These are phyloP conservation scores for Eurois occulta DNA, from an alignment of 2,888 invertebrate species.

Conservation along the genomic window DNA sequence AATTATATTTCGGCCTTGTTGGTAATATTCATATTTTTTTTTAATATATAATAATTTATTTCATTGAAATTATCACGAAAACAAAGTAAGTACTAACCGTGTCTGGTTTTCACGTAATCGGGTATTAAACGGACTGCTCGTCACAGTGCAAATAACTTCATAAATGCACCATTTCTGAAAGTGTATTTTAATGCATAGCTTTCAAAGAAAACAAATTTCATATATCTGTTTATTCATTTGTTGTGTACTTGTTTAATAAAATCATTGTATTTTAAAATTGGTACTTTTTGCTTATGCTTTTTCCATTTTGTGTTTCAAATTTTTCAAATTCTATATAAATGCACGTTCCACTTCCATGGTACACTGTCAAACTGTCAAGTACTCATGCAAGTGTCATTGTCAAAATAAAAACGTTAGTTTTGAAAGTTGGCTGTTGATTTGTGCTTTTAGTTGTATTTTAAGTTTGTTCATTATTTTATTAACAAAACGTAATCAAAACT, in stretches of 20 bases:
- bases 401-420: constrained; percentile 50
- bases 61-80: background rate
- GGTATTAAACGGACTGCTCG: no score
- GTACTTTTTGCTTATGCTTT: background rate
- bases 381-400: background rate
- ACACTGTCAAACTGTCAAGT: background rate
- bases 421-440: constrained; percentile 20
- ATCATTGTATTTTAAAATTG: background rate
- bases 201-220: background rate
- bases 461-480: background rate
- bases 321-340: background rate
- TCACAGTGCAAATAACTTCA: background rate
- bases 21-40: background rate
- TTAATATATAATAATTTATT: no score
- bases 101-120: background rate
- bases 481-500: background rate
- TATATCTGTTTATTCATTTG: background rate
- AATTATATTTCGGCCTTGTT: background rate
- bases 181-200: background rate
- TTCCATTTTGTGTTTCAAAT: background rate
- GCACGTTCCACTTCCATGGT: background rate
- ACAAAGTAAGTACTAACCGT: background rate
- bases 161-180: background rate
- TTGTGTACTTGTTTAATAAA: background rate
- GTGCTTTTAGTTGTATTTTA: background rate